phyloP scores from a whole-genome alignment of 1,140 invertebrate genomes.

The Brachionus paranguensis region DNA sequence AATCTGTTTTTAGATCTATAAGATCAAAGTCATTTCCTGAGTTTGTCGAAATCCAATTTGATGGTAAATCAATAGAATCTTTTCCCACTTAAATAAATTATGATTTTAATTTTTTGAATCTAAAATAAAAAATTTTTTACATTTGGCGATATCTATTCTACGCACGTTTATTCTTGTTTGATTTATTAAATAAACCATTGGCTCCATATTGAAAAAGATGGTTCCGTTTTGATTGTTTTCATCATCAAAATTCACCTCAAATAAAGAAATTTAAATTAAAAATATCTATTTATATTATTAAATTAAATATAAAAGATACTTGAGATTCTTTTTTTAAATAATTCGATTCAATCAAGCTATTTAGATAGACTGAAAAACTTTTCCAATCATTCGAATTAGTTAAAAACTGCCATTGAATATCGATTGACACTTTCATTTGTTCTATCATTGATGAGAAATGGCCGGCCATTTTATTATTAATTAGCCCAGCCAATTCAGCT shows the following conservation, averaged over 20 bases:
- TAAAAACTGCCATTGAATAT: conserved; percentile 31
- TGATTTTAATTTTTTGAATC: no score
- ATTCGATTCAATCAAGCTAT: conserved; percentile 4
- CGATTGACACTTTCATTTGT: not conserved
- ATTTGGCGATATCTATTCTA: not conserved
- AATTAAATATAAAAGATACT: not conserved
- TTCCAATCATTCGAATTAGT: not conserved
- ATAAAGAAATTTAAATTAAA: not conserved
- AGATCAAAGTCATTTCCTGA: not conserved
- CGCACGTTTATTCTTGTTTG: not conserved
- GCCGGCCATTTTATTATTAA: not conserved
- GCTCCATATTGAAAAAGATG: not conserved
- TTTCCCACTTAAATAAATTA: not conserved
- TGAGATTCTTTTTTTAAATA: not conserved
- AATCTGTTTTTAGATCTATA: not conserved
- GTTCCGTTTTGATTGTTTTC: not conserved
- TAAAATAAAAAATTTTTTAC: not conserved
- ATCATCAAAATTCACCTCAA: not conserved
- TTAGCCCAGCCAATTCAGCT: not conserved
- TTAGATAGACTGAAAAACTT: conserved; percentile 12
- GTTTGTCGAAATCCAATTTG: not conserved
- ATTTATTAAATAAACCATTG: not conserved
- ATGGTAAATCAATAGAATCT: not conserved
- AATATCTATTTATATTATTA: not conserved
- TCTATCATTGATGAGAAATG: not conserved